phyloP scores from a whole-genome alignment of 1,140 invertebrate genomes.

The Neodiprion virginianus region DNA sequence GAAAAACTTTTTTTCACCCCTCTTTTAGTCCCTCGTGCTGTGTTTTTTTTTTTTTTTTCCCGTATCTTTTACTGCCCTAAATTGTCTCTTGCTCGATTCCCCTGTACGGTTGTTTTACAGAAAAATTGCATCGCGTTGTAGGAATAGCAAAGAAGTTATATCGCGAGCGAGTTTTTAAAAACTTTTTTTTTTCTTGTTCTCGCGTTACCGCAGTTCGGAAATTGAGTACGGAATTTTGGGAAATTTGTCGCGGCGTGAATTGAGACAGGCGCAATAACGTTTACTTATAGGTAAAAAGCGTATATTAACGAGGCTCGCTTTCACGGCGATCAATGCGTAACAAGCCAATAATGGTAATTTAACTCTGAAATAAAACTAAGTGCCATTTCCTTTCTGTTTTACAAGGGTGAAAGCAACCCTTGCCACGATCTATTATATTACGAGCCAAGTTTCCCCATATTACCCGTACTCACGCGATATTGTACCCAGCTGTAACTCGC shows the following conservation, averaged over 20 bases:
- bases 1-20: not conserved
- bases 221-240: too few relatives aligned
- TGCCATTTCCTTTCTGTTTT: conserved; percentile 41
- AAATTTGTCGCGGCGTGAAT: too few relatives aligned
- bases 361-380: conserved; percentile 45
- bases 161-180: too few relatives aligned
- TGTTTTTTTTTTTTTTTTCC: not conserved
- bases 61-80: not conserved
- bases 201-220: too few relatives aligned
- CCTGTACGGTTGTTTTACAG: too few relatives aligned
- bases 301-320: too few relatives aligned
- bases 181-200: too few relatives aligned
- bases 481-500: not conserved
- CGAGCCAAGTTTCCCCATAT: not conserved
- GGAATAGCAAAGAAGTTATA: too few relatives aligned
- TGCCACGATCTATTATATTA: not conserved
- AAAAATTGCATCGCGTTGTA: too few relatives aligned
- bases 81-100: too few relatives aligned
- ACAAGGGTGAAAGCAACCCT: conserved; percentile 42
- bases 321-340: conserved; percentile 8
- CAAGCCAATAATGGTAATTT: conserved; percentile 4
- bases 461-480: not conserved
- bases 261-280: too few relatives aligned
- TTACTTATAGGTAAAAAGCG: too few relatives aligned
- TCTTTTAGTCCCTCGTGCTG: not conserved